A percentile compares a stretch with the other conserved stretches of the same genome.
Conservation (phyloP, 2,888 invertebrate species). For the Plusia festucae region DNA sequence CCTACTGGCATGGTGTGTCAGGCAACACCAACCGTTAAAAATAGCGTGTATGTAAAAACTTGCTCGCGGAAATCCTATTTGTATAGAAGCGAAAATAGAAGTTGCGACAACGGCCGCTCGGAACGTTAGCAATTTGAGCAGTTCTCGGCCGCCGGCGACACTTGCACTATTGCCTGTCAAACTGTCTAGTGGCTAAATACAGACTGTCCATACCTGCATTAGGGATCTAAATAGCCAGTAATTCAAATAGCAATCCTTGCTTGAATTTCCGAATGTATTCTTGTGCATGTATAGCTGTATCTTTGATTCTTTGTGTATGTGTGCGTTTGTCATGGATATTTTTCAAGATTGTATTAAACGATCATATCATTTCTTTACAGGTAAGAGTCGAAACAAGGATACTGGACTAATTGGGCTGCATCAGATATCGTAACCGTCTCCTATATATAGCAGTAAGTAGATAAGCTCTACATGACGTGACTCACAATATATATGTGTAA, state of each 20-base stretch:
- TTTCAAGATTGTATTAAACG: background rate
- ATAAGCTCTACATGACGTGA: conserved; percentile 34
- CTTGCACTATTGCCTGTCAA: conserved; percentile 26
- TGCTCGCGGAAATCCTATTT: conserved; percentile 77
- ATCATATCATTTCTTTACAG: conserved; percentile 30
- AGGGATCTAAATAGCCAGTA: background rate
- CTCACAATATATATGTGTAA: conserved; percentile 29
- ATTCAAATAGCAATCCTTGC: background rate
- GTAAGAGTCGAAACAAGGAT: conserved; percentile 32
- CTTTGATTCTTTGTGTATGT: too few relatives aligned
- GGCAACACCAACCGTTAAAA: conserved; percentile 64
- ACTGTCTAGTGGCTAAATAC: conserved; percentile 15
- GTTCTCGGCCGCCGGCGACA: conserved; percentile 20
- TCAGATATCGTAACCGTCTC: conserved; percentile 22
- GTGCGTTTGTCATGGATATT: background rate
- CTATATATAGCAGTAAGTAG: conserved; percentile 33
- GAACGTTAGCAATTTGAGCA: conserved; percentile 31
- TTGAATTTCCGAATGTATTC: background rate
- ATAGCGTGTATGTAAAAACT: conserved; percentile 71
- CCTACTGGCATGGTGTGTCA: conserved; percentile 51
- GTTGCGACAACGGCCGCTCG: conserved; percentile 51
- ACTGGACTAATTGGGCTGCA: background rate
- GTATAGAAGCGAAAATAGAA: conserved; percentile 70
- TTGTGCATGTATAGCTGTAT: too few relatives aligned
- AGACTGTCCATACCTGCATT: conserved; percentile 15